A percentile compares a stretch with the other conserved stretches of the same genome.
Conservation (phyloP, 1,140 invertebrate genomes). For the Temnothorax nylanderi region DNA sequence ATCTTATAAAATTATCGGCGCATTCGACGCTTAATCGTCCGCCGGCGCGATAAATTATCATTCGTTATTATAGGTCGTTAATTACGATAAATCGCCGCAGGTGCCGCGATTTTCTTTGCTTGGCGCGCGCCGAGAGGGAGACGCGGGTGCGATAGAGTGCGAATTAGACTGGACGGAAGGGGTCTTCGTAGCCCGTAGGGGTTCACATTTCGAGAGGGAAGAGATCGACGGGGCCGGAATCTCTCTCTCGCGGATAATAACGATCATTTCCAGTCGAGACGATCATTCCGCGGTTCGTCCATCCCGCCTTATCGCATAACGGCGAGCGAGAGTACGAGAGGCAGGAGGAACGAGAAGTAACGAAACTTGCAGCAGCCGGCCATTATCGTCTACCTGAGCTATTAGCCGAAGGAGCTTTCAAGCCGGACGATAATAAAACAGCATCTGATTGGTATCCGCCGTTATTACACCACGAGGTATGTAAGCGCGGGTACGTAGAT, state of each 20-base stretch:
- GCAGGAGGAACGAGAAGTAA: slow-evolving; percentile 24
- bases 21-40: slow-evolving; percentile 9
- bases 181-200: slow-evolving; percentile 1
- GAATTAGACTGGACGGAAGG: slow-evolving; percentile 39
- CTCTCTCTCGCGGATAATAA: slow-evolving; percentile 36
- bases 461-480: slow-evolving; percentile 71
- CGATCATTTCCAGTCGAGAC: slow-evolving; percentile 17
- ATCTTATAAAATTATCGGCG: slow-evolving; percentile 43
- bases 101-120: slow-evolving; percentile 40
- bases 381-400: slow-evolving; percentile 63
- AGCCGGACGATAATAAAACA: slow-evolving; percentile 72
- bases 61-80: slow-evolving; percentile 51
- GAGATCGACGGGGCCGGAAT: not conserved
- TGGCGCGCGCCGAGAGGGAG: not conserved
- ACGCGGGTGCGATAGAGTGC: not conserved
- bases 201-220: slow-evolving; percentile 18
- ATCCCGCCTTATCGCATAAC: slow-evolving; percentile 19
- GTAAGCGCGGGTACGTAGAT: slow-evolving; percentile 40
- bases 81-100: slow-evolving; percentile 26
- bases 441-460: slow-evolving; percentile 69
- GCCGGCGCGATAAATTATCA: slow-evolving; percentile 44
- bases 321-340: not conserved
- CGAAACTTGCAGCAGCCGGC: slow-evolving; percentile 44
- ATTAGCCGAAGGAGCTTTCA: slow-evolving; percentile 52
- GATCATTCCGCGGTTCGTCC: not conserved